Conservation (phyloP, 2,888 invertebrate species). For the Palloptera scutellata region DNA sequence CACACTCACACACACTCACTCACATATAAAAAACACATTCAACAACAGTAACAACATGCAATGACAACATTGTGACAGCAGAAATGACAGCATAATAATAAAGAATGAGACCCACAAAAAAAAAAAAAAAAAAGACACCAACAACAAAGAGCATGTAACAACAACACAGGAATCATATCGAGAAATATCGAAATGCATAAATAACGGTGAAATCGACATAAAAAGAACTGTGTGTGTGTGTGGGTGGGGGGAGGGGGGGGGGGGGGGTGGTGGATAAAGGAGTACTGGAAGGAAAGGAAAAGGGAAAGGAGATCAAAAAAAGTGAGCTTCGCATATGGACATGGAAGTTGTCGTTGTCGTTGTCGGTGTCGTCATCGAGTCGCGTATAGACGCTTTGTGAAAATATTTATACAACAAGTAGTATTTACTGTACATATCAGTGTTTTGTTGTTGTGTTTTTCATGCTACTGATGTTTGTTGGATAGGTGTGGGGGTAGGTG, state of each 20-base stretch:
- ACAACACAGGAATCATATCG: slow-evolving; percentile 23
- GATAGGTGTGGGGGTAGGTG: background rate
- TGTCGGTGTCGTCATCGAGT: background rate
- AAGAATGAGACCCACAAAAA: slow-evolving; percentile 27
- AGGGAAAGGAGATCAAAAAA: too few relatives aligned
- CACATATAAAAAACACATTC: background rate
- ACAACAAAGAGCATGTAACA: slow-evolving; percentile 9
- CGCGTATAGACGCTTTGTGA: too few relatives aligned
- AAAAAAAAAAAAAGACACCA: slow-evolving; percentile 31
- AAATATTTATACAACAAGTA: too few relatives aligned
- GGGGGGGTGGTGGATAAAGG: too few relatives aligned
- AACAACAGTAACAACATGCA: background rate
- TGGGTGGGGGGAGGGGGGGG: too few relatives aligned
- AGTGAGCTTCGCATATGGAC: too few relatives aligned
- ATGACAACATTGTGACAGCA: background rate
- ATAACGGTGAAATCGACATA: slow-evolving; percentile 39
- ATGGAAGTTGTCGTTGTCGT: background rate
- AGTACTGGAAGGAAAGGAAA: too few relatives aligned
- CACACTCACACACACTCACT: background rate
- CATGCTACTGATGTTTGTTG: background rate
- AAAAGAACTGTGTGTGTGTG: background rate
- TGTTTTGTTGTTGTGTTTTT: too few relatives aligned
- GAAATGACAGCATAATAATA: too few relatives aligned
- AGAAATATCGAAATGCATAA: slow-evolving; percentile 41
- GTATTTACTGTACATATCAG: too few relatives aligned